Conservation (phyloP, 2,797 vertebrate species). For the Phrynocephalus vlangalii region DNA sequence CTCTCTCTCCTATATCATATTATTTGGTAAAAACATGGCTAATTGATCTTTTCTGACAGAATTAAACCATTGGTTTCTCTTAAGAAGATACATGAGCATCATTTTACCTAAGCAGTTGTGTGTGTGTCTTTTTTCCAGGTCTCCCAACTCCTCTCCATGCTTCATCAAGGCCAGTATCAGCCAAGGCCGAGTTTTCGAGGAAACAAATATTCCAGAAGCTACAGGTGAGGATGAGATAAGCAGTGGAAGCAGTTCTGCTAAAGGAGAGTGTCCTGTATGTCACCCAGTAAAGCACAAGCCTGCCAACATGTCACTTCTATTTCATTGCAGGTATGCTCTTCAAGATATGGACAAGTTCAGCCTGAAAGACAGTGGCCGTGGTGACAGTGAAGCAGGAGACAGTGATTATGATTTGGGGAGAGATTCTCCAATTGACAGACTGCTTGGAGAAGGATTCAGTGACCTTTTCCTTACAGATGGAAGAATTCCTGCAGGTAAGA, state of each 20-base stretch:
- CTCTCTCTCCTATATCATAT: conserved; percentile 16
- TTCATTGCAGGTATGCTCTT: conserved; percentile 88
- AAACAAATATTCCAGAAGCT: conserved; percentile 98
- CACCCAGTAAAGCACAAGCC: conserved; percentile 22
- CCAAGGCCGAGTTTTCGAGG: conserved; percentile 98
- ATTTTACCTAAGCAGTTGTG: neutral
- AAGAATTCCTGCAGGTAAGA: conserved; percentile 94
- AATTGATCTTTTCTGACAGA: conserved; percentile 44
- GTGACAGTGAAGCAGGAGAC: conserved; percentile 98
- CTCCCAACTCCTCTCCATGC: conserved; percentile 99
- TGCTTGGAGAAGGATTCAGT: conserved; percentile 95
- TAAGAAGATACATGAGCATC: neutral
- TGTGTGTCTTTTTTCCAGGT: conserved; percentile 88
- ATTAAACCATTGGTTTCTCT: conserved; percentile 17
- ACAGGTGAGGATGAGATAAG: conserved; percentile 86
- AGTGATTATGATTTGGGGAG: conserved; percentile 97
- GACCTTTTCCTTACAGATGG: conserved; percentile 94
- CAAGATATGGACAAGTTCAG: conserved; percentile 99
- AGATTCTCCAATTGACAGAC: conserved; percentile 97
- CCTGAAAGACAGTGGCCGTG: conserved; percentile 97
- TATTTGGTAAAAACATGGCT: conserved; percentile 17
- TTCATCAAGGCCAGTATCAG: conserved; percentile 99
- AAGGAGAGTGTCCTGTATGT: rapidly evolving
- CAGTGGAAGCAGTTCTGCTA: conserved; percentile 18
- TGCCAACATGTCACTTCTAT: conserved; percentile 52